Conservation (phyloP, 2,113 vertebrate genomes). For the Anguilla japonica region DNA sequence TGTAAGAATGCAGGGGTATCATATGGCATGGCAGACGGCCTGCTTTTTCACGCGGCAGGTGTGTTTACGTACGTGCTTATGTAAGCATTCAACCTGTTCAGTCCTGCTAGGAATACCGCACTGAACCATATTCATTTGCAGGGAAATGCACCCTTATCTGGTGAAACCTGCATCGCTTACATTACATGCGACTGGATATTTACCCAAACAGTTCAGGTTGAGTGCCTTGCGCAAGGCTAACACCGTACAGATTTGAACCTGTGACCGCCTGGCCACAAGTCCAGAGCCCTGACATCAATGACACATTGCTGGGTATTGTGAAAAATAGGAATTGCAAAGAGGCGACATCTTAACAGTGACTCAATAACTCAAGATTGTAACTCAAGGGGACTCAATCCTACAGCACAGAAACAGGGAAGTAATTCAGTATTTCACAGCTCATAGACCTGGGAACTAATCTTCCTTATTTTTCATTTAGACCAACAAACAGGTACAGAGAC, state of each 20-base stretch:
- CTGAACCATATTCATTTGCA: not conserved
- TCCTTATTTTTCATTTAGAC: not conserved
- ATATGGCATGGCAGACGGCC: not conserved
- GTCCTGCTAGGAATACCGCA: not conserved
- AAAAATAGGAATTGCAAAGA: not conserved
- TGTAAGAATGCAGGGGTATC: not conserved
- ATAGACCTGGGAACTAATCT: not conserved
- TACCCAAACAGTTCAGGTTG: not conserved
- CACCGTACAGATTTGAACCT: not conserved
- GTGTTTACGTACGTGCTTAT: constrained; percentile 11
- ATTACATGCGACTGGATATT: not conserved
- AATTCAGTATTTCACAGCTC: not conserved
- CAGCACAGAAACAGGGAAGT: not conserved
- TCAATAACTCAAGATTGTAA: not conserved
- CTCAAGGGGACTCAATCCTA: not conserved
- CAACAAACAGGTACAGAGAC: not conserved
- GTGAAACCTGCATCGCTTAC: not conserved
- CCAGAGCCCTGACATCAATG: not conserved
- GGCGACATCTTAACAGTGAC: not conserved
- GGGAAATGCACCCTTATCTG: not conserved
- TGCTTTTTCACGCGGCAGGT: not conserved
- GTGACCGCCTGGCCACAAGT: not conserved
- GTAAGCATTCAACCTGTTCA: not conserved
- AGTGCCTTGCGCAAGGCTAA: not conserved
- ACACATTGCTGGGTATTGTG: not conserved